A percentile compares a stretch with the other conserved stretches of the same genome.
Conservation (phyloP, 2,797 vertebrate species). For the Anolis apletophallus region DNA sequence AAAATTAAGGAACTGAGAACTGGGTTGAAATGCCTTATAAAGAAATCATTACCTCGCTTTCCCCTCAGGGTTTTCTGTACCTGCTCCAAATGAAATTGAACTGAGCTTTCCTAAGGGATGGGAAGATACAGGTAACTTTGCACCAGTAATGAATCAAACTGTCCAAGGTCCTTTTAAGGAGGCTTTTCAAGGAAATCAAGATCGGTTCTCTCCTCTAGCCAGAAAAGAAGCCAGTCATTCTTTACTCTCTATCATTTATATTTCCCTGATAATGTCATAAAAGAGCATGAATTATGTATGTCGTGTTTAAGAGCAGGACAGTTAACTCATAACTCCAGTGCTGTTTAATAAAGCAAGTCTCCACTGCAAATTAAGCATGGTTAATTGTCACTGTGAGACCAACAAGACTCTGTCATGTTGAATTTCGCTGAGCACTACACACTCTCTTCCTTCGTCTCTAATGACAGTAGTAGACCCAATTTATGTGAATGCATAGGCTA, state of each 20-base stretch:
- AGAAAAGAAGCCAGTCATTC: not conserved
- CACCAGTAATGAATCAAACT: not conserved
- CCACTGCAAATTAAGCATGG: slow-evolving; percentile 24
- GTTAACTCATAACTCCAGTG: slow-evolving; percentile 45
- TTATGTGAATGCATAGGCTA: not conserved
- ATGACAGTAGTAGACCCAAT: not conserved
- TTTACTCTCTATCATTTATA: not conserved
- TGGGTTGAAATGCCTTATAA: slow-evolving; percentile 1
- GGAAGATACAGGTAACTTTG: not conserved
- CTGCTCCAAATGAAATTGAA: slow-evolving; percentile 1
- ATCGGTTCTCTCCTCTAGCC: not conserved
- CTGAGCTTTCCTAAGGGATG: not conserved
- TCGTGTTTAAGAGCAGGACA: slow-evolving; percentile 37
- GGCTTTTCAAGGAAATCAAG: not conserved
- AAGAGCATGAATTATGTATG: slow-evolving; percentile 55
- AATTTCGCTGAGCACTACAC: not conserved
- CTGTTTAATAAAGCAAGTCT: slow-evolving; percentile 53
- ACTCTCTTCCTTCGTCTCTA: not conserved
- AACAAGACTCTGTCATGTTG: not conserved
- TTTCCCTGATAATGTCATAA: slow-evolving; percentile 42
- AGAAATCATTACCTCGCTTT: not conserved
- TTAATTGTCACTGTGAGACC: slow-evolving; percentile 21
- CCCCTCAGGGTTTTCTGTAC: slow-evolving; percentile 5
- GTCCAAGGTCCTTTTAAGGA: slow-evolving; percentile 7
- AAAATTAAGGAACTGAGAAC: not conserved